These are phyloP conservation scores for Fukomys damarensis DNA, from an alignment of 2,113 vertebrate species.

Conservation along the genomic window DNA sequence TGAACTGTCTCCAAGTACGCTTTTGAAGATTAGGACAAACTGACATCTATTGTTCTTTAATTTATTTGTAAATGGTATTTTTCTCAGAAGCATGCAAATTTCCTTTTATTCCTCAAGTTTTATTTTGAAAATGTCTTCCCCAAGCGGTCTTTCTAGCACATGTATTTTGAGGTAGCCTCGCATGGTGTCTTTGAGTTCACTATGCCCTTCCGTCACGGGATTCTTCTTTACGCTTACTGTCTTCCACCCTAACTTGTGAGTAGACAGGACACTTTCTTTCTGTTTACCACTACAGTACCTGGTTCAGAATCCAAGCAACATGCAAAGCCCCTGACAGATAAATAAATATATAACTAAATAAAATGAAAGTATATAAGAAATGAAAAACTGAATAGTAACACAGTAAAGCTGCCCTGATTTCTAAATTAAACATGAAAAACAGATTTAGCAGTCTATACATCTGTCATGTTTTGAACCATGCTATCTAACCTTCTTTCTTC, in stretches of 20 bases:
- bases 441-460: not conserved
- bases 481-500: not conserved
- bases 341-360: too few relatives aligned
- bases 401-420: not conserved
- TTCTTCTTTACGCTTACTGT: not conserved
- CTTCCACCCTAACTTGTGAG: not conserved
- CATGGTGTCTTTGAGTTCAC: fast-evolving
- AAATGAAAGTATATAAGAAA: not conserved
- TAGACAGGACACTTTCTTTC: not conserved
- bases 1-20: not conserved
- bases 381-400: not conserved
- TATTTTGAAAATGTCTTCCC: not conserved
- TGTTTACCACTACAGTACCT: not conserved
- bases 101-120: not conserved
- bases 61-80: not conserved
- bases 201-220: not conserved
- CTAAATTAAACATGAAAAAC: not conserved
- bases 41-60: not conserved
- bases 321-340: not conserved
- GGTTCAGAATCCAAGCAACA: not conserved
- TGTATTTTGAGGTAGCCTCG: not conserved
- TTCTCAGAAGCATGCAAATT: not conserved
- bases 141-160: not conserved
- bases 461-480: not conserved
- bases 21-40: not conserved